A percentile compares a stretch with the other conserved stretches of the same genome.
These are phyloP conservation scores for Actinia tenebrosa DNA, from an alignment of 64 coral and sea anemone genomes.

Conservation along the genomic window DNA sequence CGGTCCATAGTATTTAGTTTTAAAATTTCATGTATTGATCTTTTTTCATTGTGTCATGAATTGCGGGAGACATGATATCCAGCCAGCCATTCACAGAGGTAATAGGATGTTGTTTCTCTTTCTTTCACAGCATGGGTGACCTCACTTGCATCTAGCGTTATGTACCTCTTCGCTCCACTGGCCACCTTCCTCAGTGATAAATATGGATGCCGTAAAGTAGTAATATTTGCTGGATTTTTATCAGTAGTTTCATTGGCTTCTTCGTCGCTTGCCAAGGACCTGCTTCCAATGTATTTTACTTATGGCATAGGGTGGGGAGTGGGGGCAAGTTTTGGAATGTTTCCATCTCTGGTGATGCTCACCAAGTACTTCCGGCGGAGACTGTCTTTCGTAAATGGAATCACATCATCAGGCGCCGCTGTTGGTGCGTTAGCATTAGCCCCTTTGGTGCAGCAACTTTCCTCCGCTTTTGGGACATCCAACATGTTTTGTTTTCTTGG, in stretches of 20 bases:
- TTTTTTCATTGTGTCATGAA: too few relatives aligned
- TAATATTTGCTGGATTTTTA: slow-evolving; percentile 17
- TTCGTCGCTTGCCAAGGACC: slow-evolving; percentile 12
- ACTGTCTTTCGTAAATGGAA: slow-evolving; percentile 27
- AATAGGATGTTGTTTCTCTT: background rate
- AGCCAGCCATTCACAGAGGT: background rate
- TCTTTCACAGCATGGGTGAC: slow-evolving; percentile 36
- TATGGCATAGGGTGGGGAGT: slow-evolving; percentile 43
- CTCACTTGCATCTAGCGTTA: slow-evolving; percentile 18
- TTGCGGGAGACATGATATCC: too few relatives aligned
- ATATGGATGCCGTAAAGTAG: slow-evolving; percentile 33
- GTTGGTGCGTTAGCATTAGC: slow-evolving; percentile 15
- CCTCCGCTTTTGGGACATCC: slow-evolving; percentile 4
- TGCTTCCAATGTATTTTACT: slow-evolving; percentile 20
- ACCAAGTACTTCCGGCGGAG: slow-evolving; percentile 35
- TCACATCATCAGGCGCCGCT: slow-evolving; percentile 27
- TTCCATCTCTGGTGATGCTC: slow-evolving; percentile 36
- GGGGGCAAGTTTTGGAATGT: slow-evolving; percentile 38
- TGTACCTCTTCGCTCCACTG: slow-evolving; percentile 46
- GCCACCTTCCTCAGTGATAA: slow-evolving; percentile 24
- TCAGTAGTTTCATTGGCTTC: slow-evolving; percentile 1
- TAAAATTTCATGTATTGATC: too few relatives aligned
- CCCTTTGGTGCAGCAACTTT: slow-evolving; percentile 9
- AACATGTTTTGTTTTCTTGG: slow-evolving; percentile 37
- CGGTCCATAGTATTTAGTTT: too few relatives aligned